Conservation (phyloP, 1,140 invertebrate genomes). For the Aphaenogaster ashmeadi region DNA sequence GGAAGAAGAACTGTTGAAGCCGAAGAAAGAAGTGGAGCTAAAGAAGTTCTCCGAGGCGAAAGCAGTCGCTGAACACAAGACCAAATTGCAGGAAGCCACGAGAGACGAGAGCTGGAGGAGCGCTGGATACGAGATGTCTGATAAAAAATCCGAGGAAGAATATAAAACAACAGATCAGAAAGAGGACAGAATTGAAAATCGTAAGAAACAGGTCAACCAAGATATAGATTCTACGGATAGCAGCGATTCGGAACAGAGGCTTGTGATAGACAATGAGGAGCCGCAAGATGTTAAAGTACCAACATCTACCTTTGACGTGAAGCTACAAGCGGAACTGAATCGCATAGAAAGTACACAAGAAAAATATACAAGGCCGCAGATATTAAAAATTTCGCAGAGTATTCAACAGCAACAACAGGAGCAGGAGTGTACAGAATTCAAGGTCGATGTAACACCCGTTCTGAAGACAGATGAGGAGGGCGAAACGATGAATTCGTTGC, state of each 20-base stretch:
- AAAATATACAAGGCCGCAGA: constrained; percentile 47
- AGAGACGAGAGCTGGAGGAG: constrained; percentile 70
- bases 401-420: constrained; percentile 59
- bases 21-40: constrained; percentile 75
- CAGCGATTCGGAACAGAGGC: constrained; percentile 91
- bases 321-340: constrained; percentile 76
- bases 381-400: constrained; percentile 45
- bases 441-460: constrained; percentile 34
- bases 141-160: constrained; percentile 68
- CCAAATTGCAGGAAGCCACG: constrained; percentile 64
- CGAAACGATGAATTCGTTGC: constrained; percentile 89
- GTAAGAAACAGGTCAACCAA: constrained; percentile 84
- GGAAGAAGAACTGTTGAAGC: constrained; percentile 77
- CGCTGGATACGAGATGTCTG: constrained; percentile 69
- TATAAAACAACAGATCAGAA: constrained; percentile 73
- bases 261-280: constrained; percentile 88
- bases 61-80: constrained; percentile 64
- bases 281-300: constrained; percentile 78
- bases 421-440: constrained; percentile 64
- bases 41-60: constrained; percentile 77
- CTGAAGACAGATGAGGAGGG: constrained; percentile 84
- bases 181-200: constrained; percentile 83
- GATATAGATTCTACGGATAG: constrained; percentile 89
- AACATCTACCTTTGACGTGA: constrained; percentile 72
- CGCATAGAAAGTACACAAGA: constrained; percentile 67